Conservation (phyloP, 2,888 invertebrate genomes). For the Meandrusa payeni region DNA sequence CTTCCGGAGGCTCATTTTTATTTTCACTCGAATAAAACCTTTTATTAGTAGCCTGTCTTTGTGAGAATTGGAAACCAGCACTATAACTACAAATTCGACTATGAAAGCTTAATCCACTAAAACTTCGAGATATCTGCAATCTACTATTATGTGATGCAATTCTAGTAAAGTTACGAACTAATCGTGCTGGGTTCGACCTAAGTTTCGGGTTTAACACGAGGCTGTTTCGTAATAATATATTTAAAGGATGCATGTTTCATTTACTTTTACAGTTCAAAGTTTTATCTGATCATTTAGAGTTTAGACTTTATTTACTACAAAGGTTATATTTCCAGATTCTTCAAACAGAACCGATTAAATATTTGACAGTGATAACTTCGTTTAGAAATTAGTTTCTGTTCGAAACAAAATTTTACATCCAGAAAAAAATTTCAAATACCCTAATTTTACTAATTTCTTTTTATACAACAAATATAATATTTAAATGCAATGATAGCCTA, state of each 20-base stretch:
- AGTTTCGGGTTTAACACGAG: slow-evolving; percentile 53
- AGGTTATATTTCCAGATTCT: slow-evolving; percentile 73
- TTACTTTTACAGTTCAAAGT: slow-evolving; percentile 17
- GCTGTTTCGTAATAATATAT: slow-evolving; percentile 55
- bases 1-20: slow-evolving; percentile 62
- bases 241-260: slow-evolving; percentile 63
- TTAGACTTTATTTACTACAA: slow-evolving; percentile 28
- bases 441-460: too few relatives aligned
- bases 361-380: too few relatives aligned
- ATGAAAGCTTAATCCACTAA: slow-evolving; percentile 28
- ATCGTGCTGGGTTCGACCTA: slow-evolving; percentile 43
- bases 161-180: slow-evolving; percentile 60
- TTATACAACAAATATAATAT: too few relatives aligned
- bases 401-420: too few relatives aligned
- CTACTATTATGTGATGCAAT: slow-evolving; percentile 66
- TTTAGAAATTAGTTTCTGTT: too few relatives aligned
- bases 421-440: too few relatives aligned
- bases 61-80: slow-evolving; percentile 27
- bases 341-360: slow-evolving; percentile 39
- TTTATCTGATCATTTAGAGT: slow-evolving; percentile 46
- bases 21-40: slow-evolving; percentile 57
- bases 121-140: slow-evolving; percentile 40
- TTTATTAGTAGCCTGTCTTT: slow-evolving; percentile 33
- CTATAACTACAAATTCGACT: slow-evolving; percentile 45
- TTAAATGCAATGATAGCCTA: too few relatives aligned